These are phyloP conservation scores for Rhadinocentrus ornatus DNA, from an alignment of 2,797 vertebrate species.

Conservation along the genomic window DNA sequence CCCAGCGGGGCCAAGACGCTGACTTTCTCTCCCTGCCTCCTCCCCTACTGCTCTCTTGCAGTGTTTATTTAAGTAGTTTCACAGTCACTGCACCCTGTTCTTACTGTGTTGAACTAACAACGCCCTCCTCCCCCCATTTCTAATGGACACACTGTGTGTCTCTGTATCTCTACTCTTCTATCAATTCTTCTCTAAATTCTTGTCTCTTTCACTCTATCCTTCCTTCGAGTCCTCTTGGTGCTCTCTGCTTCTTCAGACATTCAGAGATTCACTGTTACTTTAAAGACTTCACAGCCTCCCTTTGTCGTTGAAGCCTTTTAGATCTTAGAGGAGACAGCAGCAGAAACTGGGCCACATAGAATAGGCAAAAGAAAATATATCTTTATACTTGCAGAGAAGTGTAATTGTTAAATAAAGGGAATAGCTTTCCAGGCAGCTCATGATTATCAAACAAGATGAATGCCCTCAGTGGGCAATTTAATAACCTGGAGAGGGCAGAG, in stretches of 20 bases:
- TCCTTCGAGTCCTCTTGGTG: conserved; percentile 43
- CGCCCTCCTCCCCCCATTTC: conserved; percentile 35
- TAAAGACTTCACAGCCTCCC: conserved; percentile 50
- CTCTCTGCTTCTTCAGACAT: conserved; percentile 44
- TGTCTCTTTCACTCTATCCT: conserved; percentile 34
- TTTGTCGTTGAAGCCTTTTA: conserved; percentile 52
- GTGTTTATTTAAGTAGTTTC: conserved; percentile 80
- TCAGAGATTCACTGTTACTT: conserved; percentile 56
- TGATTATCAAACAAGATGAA: conserved; percentile 71
- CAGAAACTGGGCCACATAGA: conserved; percentile 70
- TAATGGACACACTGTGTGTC: conserved; percentile 46
- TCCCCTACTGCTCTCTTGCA: conserved; percentile 57
- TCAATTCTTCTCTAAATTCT: conserved; percentile 20
- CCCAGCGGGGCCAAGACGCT: conserved; percentile 16
- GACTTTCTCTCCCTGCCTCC: conserved; percentile 21
- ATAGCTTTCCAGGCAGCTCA: conserved; percentile 58
- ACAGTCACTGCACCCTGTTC: conserved; percentile 74
- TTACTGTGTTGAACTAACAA: conserved; percentile 52
- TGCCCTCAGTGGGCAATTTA: conserved; percentile 66
- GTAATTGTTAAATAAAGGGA: conserved; percentile 72
- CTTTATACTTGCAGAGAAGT: conserved; percentile 58
- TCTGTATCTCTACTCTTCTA: conserved; percentile 38
- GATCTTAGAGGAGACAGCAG: conserved; percentile 61
- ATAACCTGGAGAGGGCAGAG: conserved; percentile 63
- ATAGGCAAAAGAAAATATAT: conserved; percentile 53